phyloP scores from a whole-genome alignment of 2,113 vertebrate genomes.

The Dasyornis broadbenti region DNA sequence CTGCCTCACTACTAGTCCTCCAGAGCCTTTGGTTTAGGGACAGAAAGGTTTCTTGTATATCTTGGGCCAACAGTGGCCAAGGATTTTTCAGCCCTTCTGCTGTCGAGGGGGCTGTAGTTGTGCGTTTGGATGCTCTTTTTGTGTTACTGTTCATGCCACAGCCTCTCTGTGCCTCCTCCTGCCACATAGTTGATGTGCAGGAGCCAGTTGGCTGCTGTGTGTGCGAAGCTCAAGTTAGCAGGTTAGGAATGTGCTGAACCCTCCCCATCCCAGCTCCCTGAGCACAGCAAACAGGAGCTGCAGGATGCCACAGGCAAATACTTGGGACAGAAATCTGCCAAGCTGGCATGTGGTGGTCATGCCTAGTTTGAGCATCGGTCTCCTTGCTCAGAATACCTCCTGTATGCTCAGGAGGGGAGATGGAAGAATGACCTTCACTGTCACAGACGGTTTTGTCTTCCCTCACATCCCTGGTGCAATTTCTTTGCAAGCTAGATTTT shows the following conservation, averaged over 20 bases:
- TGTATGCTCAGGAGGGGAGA: background rate
- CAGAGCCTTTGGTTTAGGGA: slow-evolving; percentile 18
- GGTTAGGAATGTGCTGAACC: slow-evolving; percentile 12
- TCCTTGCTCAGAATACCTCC: background rate
- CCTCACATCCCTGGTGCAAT: background rate
- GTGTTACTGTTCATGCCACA: background rate
- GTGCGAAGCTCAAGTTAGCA: slow-evolving; percentile 5
- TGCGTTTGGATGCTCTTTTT: slow-evolving; percentile 24
- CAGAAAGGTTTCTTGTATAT: background rate
- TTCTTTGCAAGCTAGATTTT: background rate
- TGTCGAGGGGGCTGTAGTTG: background rate
- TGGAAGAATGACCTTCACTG: background rate
- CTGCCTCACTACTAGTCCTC: background rate
- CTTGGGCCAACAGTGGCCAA: background rate
- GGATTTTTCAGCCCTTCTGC: slow-evolving; percentile 31
- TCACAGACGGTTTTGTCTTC: background rate
- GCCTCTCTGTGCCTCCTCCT: background rate
- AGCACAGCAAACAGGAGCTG: background rate
- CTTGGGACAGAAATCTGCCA: background rate
- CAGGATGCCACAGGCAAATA: background rate
- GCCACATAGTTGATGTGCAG: background rate
- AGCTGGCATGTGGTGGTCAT: background rate
- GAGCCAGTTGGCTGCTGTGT: background rate
- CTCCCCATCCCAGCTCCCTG: background rate
- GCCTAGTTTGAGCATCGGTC: background rate